Evolutionary conservation across 2,113 vertebrate species (phyloP).

Genomic region (Saguinus imperator): DNA sequence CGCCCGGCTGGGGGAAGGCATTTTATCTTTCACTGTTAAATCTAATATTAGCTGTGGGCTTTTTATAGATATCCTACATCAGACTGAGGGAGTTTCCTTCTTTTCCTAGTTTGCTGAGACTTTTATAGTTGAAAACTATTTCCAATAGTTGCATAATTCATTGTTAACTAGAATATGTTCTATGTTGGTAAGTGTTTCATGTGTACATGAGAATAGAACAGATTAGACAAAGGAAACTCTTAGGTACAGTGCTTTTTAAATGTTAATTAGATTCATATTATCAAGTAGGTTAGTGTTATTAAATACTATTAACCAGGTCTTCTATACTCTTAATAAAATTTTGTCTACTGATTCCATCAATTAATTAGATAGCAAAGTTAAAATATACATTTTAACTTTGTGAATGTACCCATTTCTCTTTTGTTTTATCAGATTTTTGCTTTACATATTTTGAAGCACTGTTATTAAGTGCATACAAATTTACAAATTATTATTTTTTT

Average conservation of each 20-base stretch:
- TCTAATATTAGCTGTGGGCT: background rate
- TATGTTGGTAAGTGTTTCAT: background rate
- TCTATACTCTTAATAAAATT: background rate
- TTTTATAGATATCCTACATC: background rate
- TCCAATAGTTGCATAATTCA: background rate
- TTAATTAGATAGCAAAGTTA: background rate
- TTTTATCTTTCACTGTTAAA: background rate
- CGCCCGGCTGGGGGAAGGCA: background rate
- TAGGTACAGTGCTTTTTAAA: background rate
- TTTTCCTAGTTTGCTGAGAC: background rate
- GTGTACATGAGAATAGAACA: background rate
- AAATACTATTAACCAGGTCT: background rate
- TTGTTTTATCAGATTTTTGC: background rate
- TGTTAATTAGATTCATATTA: background rate
- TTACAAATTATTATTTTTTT: background rate
- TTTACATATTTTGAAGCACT: background rate
- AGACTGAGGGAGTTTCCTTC: background rate
- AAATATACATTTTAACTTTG: background rate
- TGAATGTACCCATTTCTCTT: background rate
- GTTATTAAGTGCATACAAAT: background rate
- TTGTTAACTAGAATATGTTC: background rate
- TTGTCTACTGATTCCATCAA: background rate
- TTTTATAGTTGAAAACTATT: background rate
- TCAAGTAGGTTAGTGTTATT: background rate
- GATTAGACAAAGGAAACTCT: no score